Conservation (phyloP, 2,113 vertebrate species). For the Orthonyx spaldingii region DNA sequence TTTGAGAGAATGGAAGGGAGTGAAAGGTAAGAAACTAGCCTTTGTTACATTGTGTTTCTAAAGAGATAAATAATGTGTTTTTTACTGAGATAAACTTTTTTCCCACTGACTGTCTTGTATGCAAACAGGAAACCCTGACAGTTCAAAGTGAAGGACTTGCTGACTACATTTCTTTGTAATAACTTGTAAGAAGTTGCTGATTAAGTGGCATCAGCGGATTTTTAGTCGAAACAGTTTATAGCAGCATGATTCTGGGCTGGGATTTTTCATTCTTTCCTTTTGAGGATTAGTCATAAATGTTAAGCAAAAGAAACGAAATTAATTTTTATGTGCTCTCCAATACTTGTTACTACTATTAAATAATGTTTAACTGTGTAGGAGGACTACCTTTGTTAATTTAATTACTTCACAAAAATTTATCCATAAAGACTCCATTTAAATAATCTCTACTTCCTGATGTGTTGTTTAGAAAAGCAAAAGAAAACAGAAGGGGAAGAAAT, state of each 20-base stretch:
- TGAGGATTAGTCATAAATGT: not conserved
- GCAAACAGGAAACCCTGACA: slow-evolving; percentile 51
- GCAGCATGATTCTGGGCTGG: not conserved
- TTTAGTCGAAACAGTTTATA: not conserved
- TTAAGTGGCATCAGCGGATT: slow-evolving; percentile 7
- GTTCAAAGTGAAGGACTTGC: slow-evolving; percentile 31
- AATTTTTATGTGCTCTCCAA: not conserved
- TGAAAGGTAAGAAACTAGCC: not conserved
- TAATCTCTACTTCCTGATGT: not conserved
- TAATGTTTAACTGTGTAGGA: not conserved
- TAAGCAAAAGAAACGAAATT: not conserved
- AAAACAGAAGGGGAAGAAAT: not conserved
- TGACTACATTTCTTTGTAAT: slow-evolving; percentile 28
- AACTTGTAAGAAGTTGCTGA: not conserved
- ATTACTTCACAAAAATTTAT: not conserved
- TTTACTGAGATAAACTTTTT: not conserved
- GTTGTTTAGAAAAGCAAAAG: not conserved
- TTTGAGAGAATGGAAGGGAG: not conserved
- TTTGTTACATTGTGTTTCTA: not conserved
- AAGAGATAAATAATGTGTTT: not conserved
- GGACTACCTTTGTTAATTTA: not conserved
- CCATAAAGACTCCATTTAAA: not conserved
- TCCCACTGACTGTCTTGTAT: not conserved
- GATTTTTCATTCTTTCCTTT: not conserved
- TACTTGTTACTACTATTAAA: not conserved